Evolutionary conservation across 2,797 vertebrate genomes (phyloP).

Genomic region (Leucoraja ocellata): DNA sequence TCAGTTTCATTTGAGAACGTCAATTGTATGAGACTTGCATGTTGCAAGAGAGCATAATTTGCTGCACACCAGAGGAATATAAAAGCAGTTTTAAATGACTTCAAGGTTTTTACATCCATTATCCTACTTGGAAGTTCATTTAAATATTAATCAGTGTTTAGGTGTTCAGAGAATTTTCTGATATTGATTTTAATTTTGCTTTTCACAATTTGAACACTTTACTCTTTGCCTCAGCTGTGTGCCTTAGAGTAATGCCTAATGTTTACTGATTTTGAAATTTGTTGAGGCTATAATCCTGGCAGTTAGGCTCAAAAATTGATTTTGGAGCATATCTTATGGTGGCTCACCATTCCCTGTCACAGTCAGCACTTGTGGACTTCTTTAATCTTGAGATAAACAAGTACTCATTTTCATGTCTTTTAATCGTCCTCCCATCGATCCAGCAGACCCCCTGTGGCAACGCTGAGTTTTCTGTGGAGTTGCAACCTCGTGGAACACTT

Average conservation of each 20-base stretch:
- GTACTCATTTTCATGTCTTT: no score
- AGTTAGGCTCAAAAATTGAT: not conserved
- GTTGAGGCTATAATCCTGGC: not conserved
- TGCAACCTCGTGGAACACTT: no score
- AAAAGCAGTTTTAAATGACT: not conserved
- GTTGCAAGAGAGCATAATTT: not conserved
- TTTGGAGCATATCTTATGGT: not conserved
- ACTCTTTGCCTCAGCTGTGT: not conserved
- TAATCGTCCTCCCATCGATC: no score
- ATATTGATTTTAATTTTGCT: not conserved
- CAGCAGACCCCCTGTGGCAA: no score
- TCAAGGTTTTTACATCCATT: not conserved
- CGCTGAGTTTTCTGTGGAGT: no score
- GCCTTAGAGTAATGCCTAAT: not conserved
- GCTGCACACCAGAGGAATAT: not conserved
- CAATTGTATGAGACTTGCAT: not conserved
- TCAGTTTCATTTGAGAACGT: not conserved
- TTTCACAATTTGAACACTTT: not conserved
- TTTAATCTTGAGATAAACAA: no score
- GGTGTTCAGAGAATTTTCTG: not conserved
- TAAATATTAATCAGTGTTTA: not conserved
- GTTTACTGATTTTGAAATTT: not conserved
- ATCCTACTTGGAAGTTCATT: slow-evolving; percentile 3
- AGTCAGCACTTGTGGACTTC: no score
- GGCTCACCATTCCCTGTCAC: no score